A percentile compares a stretch with the other conserved stretches of the same genome.
Evolutionary conservation across 2,888 invertebrate genomes (phyloP).

Genomic region (Dicyrtomina minuta): DNA sequence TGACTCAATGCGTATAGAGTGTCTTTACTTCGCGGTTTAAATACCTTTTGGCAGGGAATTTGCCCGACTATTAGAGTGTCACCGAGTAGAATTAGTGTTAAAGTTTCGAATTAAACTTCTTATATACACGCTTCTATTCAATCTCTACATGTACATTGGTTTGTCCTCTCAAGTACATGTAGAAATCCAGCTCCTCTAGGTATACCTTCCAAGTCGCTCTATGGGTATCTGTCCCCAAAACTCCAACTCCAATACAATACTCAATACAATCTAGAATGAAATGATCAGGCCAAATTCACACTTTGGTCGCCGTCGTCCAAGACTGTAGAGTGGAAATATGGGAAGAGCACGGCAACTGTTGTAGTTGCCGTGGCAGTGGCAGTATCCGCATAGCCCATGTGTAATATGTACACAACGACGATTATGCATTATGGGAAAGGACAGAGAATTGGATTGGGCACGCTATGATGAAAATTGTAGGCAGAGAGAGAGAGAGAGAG

Average conservation of each 20-base stretch:
- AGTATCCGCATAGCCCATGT: no score
- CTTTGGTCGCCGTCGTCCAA: no score
- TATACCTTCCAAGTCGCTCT: no score
- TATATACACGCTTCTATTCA: background rate
- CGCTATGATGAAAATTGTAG: slow-evolving; percentile 24
- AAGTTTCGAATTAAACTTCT: slow-evolving; percentile 21
- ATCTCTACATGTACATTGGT: background rate
- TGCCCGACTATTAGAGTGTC: slow-evolving; percentile 29
- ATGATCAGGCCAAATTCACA: no score
- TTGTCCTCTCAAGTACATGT: background rate
- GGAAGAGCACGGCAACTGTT: background rate
- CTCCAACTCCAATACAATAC: no score
- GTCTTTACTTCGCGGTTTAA: slow-evolving; percentile 39
- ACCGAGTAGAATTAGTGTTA: slow-evolving; percentile 31
- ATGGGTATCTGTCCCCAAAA: no score
- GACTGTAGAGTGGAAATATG: no score
- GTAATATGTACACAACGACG: no score
- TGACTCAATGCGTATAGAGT: slow-evolving; percentile 11
- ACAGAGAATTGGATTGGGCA: slow-evolving; percentile 33
- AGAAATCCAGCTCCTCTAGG: no score
- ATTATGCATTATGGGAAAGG: slow-evolving; percentile 26
- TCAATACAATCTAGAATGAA: no score
- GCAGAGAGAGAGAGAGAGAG: slow-evolving; percentile 9
- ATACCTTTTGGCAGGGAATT: slow-evolving; percentile 34
- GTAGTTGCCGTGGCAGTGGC: slow-evolving; percentile 1